Base-by-base conservation (phyloP, 2,888 invertebrate species). In the Apotomis betuletana region DNA sequence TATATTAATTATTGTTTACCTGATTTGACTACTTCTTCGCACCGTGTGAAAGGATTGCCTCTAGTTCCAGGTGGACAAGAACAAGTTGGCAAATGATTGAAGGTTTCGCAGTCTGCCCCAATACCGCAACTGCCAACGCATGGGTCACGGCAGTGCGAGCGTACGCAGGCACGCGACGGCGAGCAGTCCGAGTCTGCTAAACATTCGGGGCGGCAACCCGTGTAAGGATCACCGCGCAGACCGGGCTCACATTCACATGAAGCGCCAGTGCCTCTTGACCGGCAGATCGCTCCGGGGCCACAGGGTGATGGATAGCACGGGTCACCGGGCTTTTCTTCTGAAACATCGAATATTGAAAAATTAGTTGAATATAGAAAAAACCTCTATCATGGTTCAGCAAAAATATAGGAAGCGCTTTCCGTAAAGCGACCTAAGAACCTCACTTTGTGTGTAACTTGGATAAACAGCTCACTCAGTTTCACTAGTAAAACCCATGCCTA, bases 241-340 rank as follows among this genome's bases (percentile, higher is more conserved):
- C 96, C 96, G 49, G 95, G 94, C 70, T 95, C 90, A 87, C 97
- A 97, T 69, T 95, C 94, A 82, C 97, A 98, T 67, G 95, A 94
- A 0, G 97, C 96, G 4, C 94, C 94, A 13, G 94, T 94, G 75
- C 96, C 96, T 73, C 95, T 93, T 0, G 96, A 94, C 71, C 95
- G 95, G 84, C 98, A 98, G 76, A 96, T 95, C 5, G 98, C 98
- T 81, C 97, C 97, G 64, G 95, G 94, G 59, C 96, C 95, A 83
- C 98, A 98, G 0, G 97, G 97, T 57, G 97, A 96, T 73, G 97
- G 97, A 83, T 95, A 95, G 90, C 98, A 98, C n/a, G 96, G 97
- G 86, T 97, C 96, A 70, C 89, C 87, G 76, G 87, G 83, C 83
- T 86, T 89, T 67, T 84, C 92, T 90, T 84, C 92, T 90, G 92